Base-by-base conservation (phyloP, 2,888 invertebrate species). In the Platynereis dumerilii region DNA sequence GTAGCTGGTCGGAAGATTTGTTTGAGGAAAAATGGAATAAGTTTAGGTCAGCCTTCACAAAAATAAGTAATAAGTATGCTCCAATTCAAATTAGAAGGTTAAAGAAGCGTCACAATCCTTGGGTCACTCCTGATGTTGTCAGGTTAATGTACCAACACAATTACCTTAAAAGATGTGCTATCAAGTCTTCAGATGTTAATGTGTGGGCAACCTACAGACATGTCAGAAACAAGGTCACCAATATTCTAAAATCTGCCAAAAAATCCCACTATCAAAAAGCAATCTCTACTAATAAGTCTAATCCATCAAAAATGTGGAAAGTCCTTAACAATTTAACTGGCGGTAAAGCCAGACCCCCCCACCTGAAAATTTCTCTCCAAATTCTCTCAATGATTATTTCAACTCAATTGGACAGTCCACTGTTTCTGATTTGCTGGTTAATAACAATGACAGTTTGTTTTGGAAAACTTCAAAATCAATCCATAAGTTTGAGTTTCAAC, bases 151-250 rank as follows among this genome's bases (percentile, higher is more conserved):
- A 48, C 48, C n/a, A 48, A 12, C n/a, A n/a, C 7, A n/a, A 48
- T 22, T 48, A 48, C 22, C n/a, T 22, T 5, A 48, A 20, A 22
- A 22, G 22, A 48, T 10, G 17, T 10, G 48, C 48, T 20, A n/a
- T 20, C 22, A 5, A 20, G 20, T 20, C 48, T 20, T n/a, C 20
- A 10, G n/a, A 48, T 48, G 22, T 3, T 48, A n/a, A 48, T n/a
- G 3, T 48, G 17, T n/a, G 22, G 48, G 17, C n/a, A 12, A n/a
- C 5, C 7, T 48, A 48, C 17, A 48, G 48, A 48, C n/a, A 20
- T n/a, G n/a, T 48, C 20, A n/a, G 48, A 48, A 48, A 48, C 48
- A n/a, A 48, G 48, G 48, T 48, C 3, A 48, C 48, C 17, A 20
- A 48, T n/a, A 5, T 20, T 7, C 5, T 48, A 48, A 48, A n/a